Base-by-base conservation (phyloP, 2,113 vertebrate genomes). In the Mirza zaza region DNA sequence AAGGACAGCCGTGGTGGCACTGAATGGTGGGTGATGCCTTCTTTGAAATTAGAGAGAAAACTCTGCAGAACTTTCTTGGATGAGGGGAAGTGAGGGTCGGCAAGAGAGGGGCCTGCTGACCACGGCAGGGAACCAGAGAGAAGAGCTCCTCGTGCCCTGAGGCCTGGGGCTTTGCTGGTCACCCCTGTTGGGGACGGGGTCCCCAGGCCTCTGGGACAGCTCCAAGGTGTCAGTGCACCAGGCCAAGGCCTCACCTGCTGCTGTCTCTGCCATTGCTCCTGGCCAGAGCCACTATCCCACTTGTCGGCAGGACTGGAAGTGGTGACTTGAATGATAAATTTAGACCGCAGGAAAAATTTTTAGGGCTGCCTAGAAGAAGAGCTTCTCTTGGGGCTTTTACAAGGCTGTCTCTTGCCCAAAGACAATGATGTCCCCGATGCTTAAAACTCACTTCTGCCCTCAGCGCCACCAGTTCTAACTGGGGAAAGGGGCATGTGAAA, bases 251-350 rank as follows among this genome's bases (percentile, higher is more conserved):
- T 59, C 6, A 4, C 65, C 71, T 0, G 1, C 52, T n/a, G 65
- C 77, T 94, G 71, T 36, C 52, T 18, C 45, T 39, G 83, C 57
- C 7, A 21, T 13, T 79, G 81, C 77, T 91, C 50, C 25, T 4
- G 3, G 80, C 55, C 29, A 65, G 65, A 32, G 71, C 48, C 34
- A 18, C 45, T 50, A 48, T 42, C 42, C 0, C 2, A 75, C 21
- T 79, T 70, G 90, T 92, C 87, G 88, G 90, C 65, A 90, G 87
- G 50, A 73, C 65, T 70, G 80, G 63, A 95, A 90, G 88, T 48
- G 83, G 77, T 11, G 63, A 63, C 63, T 25, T 73, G 11, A 63
- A 34, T 0, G 18, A 88, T 85, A 93, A 83, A 23, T 6, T 5
- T 27, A 79, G 81, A 63, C 10, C 0, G 8, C 4, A 25, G 45